Conservation (phyloP, 2,888 invertebrate species). For the Endotricha flammealis region DNA sequence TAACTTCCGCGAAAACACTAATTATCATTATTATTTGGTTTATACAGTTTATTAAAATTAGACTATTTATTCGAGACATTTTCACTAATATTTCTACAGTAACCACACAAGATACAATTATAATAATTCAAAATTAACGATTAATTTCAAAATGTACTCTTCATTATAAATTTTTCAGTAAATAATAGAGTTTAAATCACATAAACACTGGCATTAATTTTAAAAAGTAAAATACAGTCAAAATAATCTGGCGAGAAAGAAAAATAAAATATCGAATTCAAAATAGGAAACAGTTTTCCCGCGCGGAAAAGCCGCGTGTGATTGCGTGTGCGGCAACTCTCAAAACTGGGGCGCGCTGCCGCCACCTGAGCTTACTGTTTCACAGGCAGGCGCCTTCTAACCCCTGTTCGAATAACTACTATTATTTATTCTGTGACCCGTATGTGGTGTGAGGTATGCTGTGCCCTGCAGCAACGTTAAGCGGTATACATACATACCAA, state of each 20-base stretch:
- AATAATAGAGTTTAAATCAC: too few species aligned
- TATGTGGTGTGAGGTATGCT: too few species aligned
- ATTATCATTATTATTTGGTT: not conserved
- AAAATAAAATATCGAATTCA: slow-evolving; percentile 5
- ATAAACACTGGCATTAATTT: too few species aligned
- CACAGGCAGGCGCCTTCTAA: slow-evolving; percentile 3
- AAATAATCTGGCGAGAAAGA: not conserved
- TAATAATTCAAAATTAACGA: too few species aligned
- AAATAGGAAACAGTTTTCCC: slow-evolving; percentile 9
- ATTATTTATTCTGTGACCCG: too few species aligned
- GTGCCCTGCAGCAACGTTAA: too few species aligned
- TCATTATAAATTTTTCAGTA: too few species aligned
- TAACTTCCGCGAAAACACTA: not conserved
- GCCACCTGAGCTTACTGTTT: slow-evolving; percentile 24
- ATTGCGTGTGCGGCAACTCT: slow-evolving; percentile 36
- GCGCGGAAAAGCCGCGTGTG: slow-evolving; percentile 33
- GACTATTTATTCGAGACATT: not conserved
- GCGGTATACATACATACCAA: too few species aligned
- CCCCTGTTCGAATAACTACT: slow-evolving; percentile 11
- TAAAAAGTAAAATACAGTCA: too few species aligned
- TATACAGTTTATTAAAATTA: not conserved
- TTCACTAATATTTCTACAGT: not conserved
- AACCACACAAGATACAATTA: too few species aligned
- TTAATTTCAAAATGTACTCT: not conserved
- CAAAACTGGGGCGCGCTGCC: slow-evolving; percentile 40